Evolutionary conservation across 2,113 vertebrate genomes (phyloP), one percentile per base, ranked within the genome.

Genomic region (Alexandromys fortis): DNA sequence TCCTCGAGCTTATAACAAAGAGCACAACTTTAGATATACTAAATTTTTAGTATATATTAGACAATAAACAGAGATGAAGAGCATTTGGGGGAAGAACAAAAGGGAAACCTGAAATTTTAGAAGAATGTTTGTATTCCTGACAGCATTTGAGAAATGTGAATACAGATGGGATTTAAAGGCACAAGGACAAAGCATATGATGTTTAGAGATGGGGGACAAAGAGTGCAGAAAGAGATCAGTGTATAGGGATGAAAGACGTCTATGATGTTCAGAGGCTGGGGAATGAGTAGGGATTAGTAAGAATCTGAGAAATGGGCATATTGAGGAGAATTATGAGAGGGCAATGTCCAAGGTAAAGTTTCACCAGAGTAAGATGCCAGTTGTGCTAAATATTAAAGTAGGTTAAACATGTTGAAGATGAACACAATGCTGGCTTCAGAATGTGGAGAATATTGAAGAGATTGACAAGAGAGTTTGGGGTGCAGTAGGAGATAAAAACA

Each of bases 121-220:
- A 75, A 67, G 14, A 35, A 26, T 14, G 52, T 55, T 63, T 28
- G 28, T 17, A 47, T 12, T 92, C 28, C 58, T 86, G 65, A 94
- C 22, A 73, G 58, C 21, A 55, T 83, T 81, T 63, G 72, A 73
- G 82, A 72, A 61, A 65, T 30, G 55, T 90, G 77, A 85, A 7
- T 61, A 82, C 42, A 92, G n/a, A 75, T 83, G 76, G 7, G 11
- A 90, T 87, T 95, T 77, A 89, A 85, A 96, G 17, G n/a, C 17
- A 49, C 7, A 22, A 81, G n/a, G 19, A 52, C 3, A 49, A 70
- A 68, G 2, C 45, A 21, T 88, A n/a, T 5, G 49, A 86, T 63
- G 63, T 68, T 9, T 17, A 89, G 89, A 81, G 26, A 85, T 22
- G 52, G 28, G 68, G 7, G 16, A 30, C 70, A 85, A 65, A 87